A percentile compares a stretch with the other conserved stretches of the same genome.
phyloP scores from a whole-genome alignment of 2,797 vertebrate genomes.

The Capromys pilorides region DNA sequence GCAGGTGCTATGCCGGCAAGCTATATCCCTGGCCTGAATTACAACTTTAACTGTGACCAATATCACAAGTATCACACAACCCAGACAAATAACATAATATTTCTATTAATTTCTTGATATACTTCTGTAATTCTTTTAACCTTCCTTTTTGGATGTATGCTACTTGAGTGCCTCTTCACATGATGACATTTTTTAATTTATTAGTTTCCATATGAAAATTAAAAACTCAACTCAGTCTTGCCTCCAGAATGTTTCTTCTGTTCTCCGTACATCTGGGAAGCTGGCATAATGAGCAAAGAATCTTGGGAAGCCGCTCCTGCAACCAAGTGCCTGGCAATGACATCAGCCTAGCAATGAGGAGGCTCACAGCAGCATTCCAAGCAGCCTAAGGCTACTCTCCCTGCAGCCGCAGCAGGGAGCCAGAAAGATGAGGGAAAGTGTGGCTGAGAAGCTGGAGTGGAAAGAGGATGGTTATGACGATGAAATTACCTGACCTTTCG shows the following conservation, averaged over 20 bases:
- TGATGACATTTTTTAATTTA: neutral
- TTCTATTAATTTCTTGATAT: slow-evolving; percentile 7
- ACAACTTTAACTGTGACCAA: neutral
- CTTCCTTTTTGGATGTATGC: neutral
- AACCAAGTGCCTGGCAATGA: neutral
- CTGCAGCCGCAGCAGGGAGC: neutral
- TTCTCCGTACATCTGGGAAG: neutral
- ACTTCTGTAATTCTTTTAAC: neutral
- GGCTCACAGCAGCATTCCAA: neutral
- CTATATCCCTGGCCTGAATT: neutral
- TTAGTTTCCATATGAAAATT: slow-evolving; percentile 5
- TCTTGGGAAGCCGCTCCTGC: neutral
- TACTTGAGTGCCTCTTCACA: neutral
- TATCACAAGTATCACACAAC: neutral
- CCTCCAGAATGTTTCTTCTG: neutral
- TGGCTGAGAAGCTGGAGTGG: neutral
- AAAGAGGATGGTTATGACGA: neutral
- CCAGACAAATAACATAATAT: neutral
- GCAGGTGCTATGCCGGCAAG: too few relatives aligned
- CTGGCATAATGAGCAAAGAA: neutral
- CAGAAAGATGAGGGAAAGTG: neutral
- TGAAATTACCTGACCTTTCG: neutral
- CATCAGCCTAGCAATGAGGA: neutral
- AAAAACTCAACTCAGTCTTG: slow-evolving; percentile 13
- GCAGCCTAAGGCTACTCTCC: neutral